Evolutionary conservation across 2,797 vertebrate species (phyloP), one percentile per base, ranked within the genome.

Genomic region (Furcifer pardalis): DNA sequence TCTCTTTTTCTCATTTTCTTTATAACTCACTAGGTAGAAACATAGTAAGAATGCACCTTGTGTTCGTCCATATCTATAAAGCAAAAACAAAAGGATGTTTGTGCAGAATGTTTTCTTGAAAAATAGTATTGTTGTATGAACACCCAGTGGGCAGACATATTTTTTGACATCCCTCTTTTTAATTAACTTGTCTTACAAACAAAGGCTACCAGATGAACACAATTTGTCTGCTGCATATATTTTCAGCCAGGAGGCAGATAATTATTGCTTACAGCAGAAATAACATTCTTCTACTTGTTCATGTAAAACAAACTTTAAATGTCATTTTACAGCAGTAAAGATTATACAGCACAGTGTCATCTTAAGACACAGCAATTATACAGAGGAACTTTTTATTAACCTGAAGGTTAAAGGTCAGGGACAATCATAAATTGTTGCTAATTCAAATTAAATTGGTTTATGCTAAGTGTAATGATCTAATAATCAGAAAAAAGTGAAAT

Each of bases 261-360:
- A 95, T 95, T 95, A 94, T 95, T 95, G 89, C 83, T 94, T 85
- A 91, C 89, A 94, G 84, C 82, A 91, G 88, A 95, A 95, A 92
- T 91, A 91, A 91, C 89, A 84, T 92, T 93, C 88, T 90, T 93
- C 86, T 91, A 93, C 90, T 95, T 94, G 88, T 83, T 93, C 91
- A 90, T 92, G 92, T 95, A 96, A 95, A 95, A 95, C 91, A 94
- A 96, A 96, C 90, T 94, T 95, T 93, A 94, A 95, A 94, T 94
- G 91, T 91, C 87, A 93, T 91, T 95, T 95, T 94, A 93, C 75
- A 92, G 87, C 21, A 10, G 92, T 93, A 92, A 95, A 91, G 87
- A 94, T 94, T 94, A 89, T 87, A 92, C 37, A 93, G 84, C 66
- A 80, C 77, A 93, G 21, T 79, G 75, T 30, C 83, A 81, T 92